phyloP scores from a whole-genome alignment of 2,113 vertebrate species.

The Reinhardtius hippoglossoides region DNA sequence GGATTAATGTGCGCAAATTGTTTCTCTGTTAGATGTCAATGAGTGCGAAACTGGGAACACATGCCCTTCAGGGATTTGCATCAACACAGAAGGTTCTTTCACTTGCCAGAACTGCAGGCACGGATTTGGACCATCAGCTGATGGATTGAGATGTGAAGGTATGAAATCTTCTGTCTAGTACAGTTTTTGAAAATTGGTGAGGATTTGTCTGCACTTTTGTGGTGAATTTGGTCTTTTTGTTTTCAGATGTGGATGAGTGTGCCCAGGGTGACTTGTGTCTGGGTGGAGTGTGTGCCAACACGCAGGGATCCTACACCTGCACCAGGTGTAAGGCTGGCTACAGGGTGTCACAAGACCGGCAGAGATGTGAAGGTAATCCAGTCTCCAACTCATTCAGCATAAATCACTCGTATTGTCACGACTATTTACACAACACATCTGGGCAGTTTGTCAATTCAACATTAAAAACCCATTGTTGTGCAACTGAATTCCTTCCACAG shows the following conservation, averaged over 20 bases:
- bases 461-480: slow-evolving; percentile 9
- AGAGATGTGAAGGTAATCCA: slow-evolving; percentile 87
- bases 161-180: slow-evolving; percentile 39
- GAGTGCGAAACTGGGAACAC: slow-evolving; percentile 82
- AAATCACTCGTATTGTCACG: slow-evolving; percentile 10
- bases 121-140: slow-evolving; percentile 85
- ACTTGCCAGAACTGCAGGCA: slow-evolving; percentile 83
- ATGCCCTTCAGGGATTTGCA: slow-evolving; percentile 86
- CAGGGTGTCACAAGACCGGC: slow-evolving; percentile 82
- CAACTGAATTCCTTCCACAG: neutral
- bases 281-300: slow-evolving; percentile 87
- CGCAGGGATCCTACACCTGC: slow-evolving; percentile 88
- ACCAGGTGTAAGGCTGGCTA: slow-evolving; percentile 86
- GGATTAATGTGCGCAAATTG: slow-evolving; percentile 54
- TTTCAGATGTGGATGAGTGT: slow-evolving; percentile 90
- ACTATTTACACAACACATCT: slow-evolving; percentile 31
- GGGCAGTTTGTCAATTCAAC: slow-evolving; percentile 18
- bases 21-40: slow-evolving; percentile 84
- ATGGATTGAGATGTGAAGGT: slow-evolving; percentile 89
- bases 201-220: slow-evolving; percentile 1
- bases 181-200: slow-evolving; percentile 1
- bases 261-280: slow-evolving; percentile 79
- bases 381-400: slow-evolving; percentile 37
- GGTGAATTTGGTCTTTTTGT: slow-evolving; percentile 15
- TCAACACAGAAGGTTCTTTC: slow-evolving; percentile 88